Base-by-base conservation (phyloP, 2,113 vertebrate species). In the Tetraodon nigroviridis region DNA sequence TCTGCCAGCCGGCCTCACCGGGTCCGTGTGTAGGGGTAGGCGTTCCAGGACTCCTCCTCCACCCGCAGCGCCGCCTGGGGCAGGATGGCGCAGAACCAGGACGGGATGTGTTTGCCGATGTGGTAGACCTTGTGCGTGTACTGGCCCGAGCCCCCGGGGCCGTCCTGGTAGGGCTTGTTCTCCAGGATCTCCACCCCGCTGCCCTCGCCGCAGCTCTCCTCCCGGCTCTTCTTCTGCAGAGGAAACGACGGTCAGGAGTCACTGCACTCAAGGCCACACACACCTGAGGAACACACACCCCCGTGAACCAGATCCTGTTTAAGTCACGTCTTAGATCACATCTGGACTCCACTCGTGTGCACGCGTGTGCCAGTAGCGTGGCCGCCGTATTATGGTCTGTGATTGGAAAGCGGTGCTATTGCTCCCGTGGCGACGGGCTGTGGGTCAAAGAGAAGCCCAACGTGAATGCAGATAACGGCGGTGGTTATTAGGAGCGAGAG, bases 41-140 rank as follows among this genome's bases (percentile, higher is more conserved):
- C 95, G 0, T 98, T 98, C 96, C 96, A 98, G 0, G 96, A 97
- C 42, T 98, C 94, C 83, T 98, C 96, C 70, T 98, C 96, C 0
- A 98, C 96, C 2, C 96, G 87, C 32, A 98, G 87, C 0, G 95
- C 96, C 0, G 96, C 96, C 71, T 98, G 97, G 51, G 96, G 96
- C 86, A 98, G 82, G 0, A 98, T 96, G 67, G 96, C 92, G 59
- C 95, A 94, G 86, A 98, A 98, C 96, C 96, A 98, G 84, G 94
- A 91, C 48, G 96, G 96, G 76, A 98, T 98, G 88, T 98, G 96
- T 91, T 95, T 96, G 50, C 96, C 96, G 62, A 98, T 96, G 75
- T 98, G 96, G 55, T 98, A 98, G 37, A 98, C 95, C 68, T 98
- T 98, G 86, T 93, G 95, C 0, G 96, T 98, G 84, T 96, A 98